phyloP scores from a whole-genome alignment of 37 sponge, comb jelly and placozoan species.

The Tethya wilhelma region DNA sequence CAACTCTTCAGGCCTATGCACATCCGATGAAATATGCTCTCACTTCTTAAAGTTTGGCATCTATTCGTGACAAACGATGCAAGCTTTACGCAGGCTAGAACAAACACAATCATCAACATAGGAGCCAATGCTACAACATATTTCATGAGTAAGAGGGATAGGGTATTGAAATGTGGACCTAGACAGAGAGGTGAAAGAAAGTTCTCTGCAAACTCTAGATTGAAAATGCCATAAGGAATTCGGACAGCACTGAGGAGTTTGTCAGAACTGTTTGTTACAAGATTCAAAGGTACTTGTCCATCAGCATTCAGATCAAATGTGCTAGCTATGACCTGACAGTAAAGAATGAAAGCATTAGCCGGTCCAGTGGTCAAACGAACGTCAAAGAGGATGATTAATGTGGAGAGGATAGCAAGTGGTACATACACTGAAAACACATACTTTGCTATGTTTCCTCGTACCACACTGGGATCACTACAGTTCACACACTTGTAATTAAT shows the following conservation, averaged over 20 bases:
- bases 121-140: constrained; percentile 53
- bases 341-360: constrained; percentile 60
- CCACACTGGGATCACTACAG: not conserved
- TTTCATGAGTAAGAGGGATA: constrained; percentile 11
- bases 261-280: not conserved
- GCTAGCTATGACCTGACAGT: constrained; percentile 35
- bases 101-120: constrained; percentile 35
- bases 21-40: not conserved
- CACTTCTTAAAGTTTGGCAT: not conserved
- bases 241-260: constrained; percentile 16
- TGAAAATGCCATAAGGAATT: constrained; percentile 49
- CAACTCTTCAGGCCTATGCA: not conserved
- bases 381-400: constrained; percentile 49
- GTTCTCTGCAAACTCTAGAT: constrained; percentile 40
- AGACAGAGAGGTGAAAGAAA: constrained; percentile 18
- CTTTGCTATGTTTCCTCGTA: not conserved
- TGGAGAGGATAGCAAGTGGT: constrained; percentile 27
- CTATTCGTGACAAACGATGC: not conserved
- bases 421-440: constrained; percentile 29
- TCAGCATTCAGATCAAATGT: constrained; percentile 22
- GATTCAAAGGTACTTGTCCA: constrained; percentile 11
- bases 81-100: not conserved
- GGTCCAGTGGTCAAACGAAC: constrained; percentile 55
- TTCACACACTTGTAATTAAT: constrained; percentile 7
- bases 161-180: not conserved